phyloP scores from a whole-genome alignment of 2,888 invertebrate genomes.

The Dolichopus griseipennis region DNA sequence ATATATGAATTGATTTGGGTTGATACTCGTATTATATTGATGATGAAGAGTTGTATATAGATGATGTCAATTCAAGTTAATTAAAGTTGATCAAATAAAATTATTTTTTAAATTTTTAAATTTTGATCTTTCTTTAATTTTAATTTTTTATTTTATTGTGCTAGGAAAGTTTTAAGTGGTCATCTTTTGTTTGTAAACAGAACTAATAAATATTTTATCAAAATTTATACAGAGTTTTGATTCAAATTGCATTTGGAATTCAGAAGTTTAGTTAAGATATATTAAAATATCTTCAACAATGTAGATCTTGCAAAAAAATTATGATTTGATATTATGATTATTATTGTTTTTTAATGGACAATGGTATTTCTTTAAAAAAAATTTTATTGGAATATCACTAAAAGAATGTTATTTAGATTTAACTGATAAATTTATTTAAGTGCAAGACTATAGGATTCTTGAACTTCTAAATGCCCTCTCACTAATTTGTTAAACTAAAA shows the following conservation, averaged over 20 bases:
- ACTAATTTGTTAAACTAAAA: too few relatives aligned
- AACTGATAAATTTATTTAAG: too few relatives aligned
- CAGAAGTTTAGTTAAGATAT: too few relatives aligned
- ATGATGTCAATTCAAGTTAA: conserved; percentile 7
- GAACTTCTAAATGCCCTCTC: too few relatives aligned
- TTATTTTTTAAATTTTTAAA: background rate
- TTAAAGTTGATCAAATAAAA: conserved; percentile 10
- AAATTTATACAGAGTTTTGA: background rate
- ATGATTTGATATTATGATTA: too few relatives aligned
- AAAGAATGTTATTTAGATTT: too few relatives aligned
- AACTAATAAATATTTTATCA: background rate
- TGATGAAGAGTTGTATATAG: background rate
- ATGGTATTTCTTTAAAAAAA: background rate
- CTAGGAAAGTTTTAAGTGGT: background rate
- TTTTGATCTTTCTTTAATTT: background rate
- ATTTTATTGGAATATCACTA: background rate
- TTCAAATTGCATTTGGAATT: background rate
- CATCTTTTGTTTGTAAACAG: background rate
- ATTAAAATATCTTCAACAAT: background rate
- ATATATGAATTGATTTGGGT: background rate
- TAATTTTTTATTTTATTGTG: too few relatives aligned
- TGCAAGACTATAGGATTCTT: too few relatives aligned
- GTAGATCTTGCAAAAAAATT: too few relatives aligned
- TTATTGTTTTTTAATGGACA: too few relatives aligned
- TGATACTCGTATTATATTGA: too few relatives aligned